Evolutionary conservation across 2,888 invertebrate species (phyloP).

Genomic region (Ectemnius continuus): DNA sequence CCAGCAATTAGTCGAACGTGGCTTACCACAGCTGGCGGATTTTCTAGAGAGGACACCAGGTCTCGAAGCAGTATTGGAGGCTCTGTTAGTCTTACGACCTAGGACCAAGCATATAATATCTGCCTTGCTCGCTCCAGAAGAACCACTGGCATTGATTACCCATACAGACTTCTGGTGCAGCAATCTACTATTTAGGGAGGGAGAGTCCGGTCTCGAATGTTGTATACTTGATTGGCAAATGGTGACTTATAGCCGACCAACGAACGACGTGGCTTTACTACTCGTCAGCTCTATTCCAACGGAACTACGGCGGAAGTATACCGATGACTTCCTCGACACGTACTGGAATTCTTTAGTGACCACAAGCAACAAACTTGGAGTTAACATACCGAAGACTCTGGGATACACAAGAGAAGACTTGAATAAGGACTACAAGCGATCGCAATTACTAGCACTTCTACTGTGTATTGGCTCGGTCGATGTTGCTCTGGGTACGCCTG

Average conservation of each 20-base stretch:
- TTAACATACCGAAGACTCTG: conserved; percentile 81
- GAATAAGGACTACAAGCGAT: conserved; percentile 81
- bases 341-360: conserved; percentile 84
- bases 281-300: conserved; percentile 87
- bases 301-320: conserved; percentile 83
- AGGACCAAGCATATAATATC: conserved; percentile 86
- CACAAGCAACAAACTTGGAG: conserved; percentile 82
- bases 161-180: conserved; percentile 93
- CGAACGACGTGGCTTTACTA: conserved; percentile 88
- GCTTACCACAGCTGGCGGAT: conserved; percentile 86
- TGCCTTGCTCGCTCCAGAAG: conserved; percentile 84
- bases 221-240: conserved; percentile 91
- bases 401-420: conserved; percentile 80
- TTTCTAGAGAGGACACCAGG: conserved; percentile 85
- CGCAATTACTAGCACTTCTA: conserved; percentile 86
- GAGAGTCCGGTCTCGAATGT: conserved; percentile 80
- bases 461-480: conserved; percentile 90
- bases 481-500: conserved; percentile 87
- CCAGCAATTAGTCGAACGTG: conserved; percentile 87
- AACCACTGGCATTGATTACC: conserved; percentile 87
- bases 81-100: conserved; percentile 82
- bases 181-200: conserved; percentile 83
- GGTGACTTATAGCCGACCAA: conserved; percentile 88
- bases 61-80: conserved; percentile 82
- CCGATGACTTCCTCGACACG: conserved; percentile 83